These are phyloP conservation scores for Apotomis capreana DNA, from an alignment of 2,888 invertebrate species.

Conservation along the genomic window DNA sequence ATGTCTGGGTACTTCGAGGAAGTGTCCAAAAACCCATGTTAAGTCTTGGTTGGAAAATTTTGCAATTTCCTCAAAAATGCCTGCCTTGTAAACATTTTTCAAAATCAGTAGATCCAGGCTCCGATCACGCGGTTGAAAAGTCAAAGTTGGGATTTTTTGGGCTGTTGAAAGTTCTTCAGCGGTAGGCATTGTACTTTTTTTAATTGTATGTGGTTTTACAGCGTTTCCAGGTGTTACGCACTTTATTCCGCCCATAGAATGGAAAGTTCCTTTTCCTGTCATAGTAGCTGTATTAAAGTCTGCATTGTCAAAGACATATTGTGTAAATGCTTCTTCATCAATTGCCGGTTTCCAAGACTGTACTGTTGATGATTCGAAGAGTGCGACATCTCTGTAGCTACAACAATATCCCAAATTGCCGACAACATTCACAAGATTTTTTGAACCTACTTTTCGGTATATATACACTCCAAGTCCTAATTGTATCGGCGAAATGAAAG, in stretches of 20 bases:
- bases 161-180: constrained; percentile 24
- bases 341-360: constrained; percentile 4
- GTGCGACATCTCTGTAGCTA: constrained; percentile 25
- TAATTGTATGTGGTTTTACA: constrained; percentile 20
- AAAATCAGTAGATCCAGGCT: constrained; percentile 11
- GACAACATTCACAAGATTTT: constrained; percentile 3
- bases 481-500: constrained; percentile 9
- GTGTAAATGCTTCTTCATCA: constrained; percentile 8
- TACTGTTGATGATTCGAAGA: constrained; percentile 21
- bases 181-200: constrained; percentile 21
- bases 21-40: constrained; percentile 20
- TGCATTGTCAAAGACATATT: constrained; percentile 29
- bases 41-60: constrained; percentile 18
- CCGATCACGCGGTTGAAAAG: constrained; percentile 14
- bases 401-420: constrained; percentile 4
- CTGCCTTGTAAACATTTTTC: constrained; percentile 13
- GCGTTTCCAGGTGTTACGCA: constrained; percentile 25
- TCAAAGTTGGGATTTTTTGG: constrained; percentile 19
- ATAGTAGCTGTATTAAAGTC: constrained; percentile 28
- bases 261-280: constrained; percentile 15
- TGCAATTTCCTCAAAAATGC: constrained; percentile 17
- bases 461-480: constrained; percentile 8
- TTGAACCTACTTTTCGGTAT: constrained; percentile 4
- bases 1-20: constrained; percentile 24
- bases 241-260: constrained; percentile 23